phyloP scores from a whole-genome alignment of 2,113 vertebrate species.

The Jaculus jaculus region DNA sequence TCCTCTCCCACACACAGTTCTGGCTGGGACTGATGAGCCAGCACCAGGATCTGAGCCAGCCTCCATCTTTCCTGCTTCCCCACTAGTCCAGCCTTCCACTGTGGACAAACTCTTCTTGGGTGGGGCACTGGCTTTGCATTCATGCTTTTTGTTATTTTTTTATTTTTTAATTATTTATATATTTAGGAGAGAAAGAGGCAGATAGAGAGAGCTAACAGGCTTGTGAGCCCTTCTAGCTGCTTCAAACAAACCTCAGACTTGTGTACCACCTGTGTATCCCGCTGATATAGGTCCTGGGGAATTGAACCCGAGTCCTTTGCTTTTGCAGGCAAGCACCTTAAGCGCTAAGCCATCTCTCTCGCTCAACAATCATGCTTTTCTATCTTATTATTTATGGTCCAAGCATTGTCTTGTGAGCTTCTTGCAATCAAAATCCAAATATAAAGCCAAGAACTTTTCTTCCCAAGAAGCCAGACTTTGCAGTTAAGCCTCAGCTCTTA shows the following conservation, averaged over 20 bases:
- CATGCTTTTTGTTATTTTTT: background rate
- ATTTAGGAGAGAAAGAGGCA: too few species aligned
- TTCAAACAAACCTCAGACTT: too few species aligned
- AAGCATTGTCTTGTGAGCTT: background rate
- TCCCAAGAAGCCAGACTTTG: background rate
- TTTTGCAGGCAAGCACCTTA: too few species aligned
- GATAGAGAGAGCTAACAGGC: too few species aligned
- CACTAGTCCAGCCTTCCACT: rapidly evolving
- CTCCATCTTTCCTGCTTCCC: background rate
- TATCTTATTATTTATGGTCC: background rate
- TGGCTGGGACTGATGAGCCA: background rate
- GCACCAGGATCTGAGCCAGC: background rate
- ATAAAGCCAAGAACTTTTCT: background rate
- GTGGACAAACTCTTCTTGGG: too few species aligned
- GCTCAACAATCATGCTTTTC: background rate
- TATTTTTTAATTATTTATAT: too few species aligned
- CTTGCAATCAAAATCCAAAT: background rate
- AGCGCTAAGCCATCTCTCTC: too few species aligned
- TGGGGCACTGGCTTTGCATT: background rate
- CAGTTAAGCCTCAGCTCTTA: background rate
- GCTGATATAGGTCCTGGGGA: too few species aligned
- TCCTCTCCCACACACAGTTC: rapidly evolving
- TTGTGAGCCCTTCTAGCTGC: too few species aligned
- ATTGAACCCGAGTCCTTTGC: too few species aligned
- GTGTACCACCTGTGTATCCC: too few species aligned